Evolutionary conservation across 2,113 vertebrate genomes (phyloP).

Genomic region (Buteo buteo): DNA sequence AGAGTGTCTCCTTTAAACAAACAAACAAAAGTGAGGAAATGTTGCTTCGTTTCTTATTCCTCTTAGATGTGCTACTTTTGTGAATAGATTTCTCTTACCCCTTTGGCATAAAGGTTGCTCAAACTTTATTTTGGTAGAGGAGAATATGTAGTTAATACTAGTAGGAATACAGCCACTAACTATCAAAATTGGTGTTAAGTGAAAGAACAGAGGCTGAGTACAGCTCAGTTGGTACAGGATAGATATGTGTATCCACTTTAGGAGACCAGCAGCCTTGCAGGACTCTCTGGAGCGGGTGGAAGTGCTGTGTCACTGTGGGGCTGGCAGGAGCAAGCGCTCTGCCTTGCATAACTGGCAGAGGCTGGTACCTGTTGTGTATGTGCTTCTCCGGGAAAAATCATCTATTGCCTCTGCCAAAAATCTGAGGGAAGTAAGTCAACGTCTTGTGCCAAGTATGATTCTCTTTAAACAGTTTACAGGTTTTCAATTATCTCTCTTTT

Average conservation of each 20-base stretch:
- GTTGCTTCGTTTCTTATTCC: fast-evolving
- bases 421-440: fast-evolving
- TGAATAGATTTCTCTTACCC: not conserved
- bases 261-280: not conserved
- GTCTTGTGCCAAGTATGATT: fast-evolving
- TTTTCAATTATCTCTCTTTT: not conserved
- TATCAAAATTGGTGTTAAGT: fast-evolving
- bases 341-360: fast-evolving
- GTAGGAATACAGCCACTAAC: too few relatives aligned
- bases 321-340: not conserved
- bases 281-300: not conserved
- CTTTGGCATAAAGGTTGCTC: not conserved
- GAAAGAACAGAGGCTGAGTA: fast-evolving
- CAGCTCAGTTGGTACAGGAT: fast-evolving
- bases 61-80: not conserved
- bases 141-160: too few relatives aligned
- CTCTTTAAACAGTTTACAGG: fast-evolving
- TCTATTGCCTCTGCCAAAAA: not conserved
- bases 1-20: not conserved
- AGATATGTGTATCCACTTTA: fast-evolving
- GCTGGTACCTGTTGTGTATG: fast-evolving
- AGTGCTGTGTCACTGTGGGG: not conserved
- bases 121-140: too few relatives aligned
- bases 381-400: not conserved
- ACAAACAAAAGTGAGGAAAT: fast-evolving